Base-by-base conservation (phyloP, 2,113 vertebrate species). In the Phaetusa simplex region DNA sequence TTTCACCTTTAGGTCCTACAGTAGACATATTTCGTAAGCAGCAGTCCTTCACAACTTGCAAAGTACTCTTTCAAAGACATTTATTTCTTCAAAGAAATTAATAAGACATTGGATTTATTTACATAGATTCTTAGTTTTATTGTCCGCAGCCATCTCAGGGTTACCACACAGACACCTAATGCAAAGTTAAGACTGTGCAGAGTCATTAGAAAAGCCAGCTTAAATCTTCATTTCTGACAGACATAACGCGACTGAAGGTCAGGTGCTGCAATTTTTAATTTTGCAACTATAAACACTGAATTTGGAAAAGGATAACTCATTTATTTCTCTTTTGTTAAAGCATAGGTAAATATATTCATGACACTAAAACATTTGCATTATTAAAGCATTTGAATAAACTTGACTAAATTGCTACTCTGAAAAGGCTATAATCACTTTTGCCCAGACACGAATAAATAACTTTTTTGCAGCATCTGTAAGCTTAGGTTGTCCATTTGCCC, bases 341-440 rank as follows among this genome's bases (percentile, higher is more conserved):
- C 42, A 66, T 17, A 11, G 21, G 10, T 71, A 90, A 85, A 86
- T 58, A 52, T n/a, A 77, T 88, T 90, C 80, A 80, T 82, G 56
- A 42, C 66, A 77, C 17, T 80, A 77, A 96, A 93, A 80, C 32
- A 70, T 82, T 86, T 94, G 30, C 52, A 83, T 86, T 88, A 93
- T 77, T 90, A 92, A 93, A 94, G 38, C 17, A 72, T 73, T 91
- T 77, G 50, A 94, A 83, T 88, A 29, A 94, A 90, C 26, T 50
- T 27, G 40, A 83, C 88, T 66, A 88, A 93, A 91, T 77, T 83
- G 29, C 32, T 88, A 64, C 66, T 66, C 62, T 93, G 50, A 74
- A 92, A 94, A 94, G 20, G 7, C 23, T 92, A 32, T 73, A 86
- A 93, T 81, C 82, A 94, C 82, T 94, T 95, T 93, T 90, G 4